Conservation (phyloP, 2,888 invertebrate species). For the Gortyna flavago region DNA sequence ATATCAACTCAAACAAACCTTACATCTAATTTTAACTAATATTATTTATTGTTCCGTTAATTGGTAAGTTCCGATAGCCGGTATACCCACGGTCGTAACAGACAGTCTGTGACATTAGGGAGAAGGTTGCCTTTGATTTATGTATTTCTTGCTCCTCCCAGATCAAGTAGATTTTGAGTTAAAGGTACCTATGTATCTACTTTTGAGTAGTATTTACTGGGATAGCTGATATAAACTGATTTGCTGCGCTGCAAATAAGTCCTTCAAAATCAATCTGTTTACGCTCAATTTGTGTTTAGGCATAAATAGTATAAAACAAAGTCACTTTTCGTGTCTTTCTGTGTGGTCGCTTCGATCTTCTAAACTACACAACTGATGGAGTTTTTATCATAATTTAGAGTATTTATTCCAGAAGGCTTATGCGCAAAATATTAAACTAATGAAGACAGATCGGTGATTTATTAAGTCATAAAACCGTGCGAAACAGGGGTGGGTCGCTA, state of each 20-base stretch:
- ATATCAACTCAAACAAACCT: constrained; percentile 3
- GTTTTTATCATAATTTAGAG: not conserved
- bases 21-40: constrained; percentile 65
- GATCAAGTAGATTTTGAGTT: constrained; percentile 40
- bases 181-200: not conserved
- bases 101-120: constrained; percentile 51
- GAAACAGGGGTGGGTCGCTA: not conserved
- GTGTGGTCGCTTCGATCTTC: not conserved
- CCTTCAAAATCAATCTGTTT: not conserved
- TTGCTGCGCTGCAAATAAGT: not conserved
- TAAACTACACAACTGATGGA: not conserved
- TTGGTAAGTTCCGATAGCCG: constrained; percentile 76
- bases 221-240: not conserved
- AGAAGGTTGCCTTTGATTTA: constrained; percentile 51
- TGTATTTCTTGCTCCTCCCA: constrained; percentile 43
- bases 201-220: not conserved
- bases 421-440: not conserved
- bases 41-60: constrained; percentile 82
- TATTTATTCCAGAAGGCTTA: no score
- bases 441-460: not conserved
- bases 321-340: not conserved
- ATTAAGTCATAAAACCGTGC: not conserved
- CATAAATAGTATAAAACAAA: not conserved
- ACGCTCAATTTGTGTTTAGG: not conserved
- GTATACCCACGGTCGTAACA: constrained; percentile 63